A percentile compares a stretch with the other conserved stretches of the same genome.
Conservation (phyloP, 2,888 invertebrate species). For the Artemia sinica region DNA sequence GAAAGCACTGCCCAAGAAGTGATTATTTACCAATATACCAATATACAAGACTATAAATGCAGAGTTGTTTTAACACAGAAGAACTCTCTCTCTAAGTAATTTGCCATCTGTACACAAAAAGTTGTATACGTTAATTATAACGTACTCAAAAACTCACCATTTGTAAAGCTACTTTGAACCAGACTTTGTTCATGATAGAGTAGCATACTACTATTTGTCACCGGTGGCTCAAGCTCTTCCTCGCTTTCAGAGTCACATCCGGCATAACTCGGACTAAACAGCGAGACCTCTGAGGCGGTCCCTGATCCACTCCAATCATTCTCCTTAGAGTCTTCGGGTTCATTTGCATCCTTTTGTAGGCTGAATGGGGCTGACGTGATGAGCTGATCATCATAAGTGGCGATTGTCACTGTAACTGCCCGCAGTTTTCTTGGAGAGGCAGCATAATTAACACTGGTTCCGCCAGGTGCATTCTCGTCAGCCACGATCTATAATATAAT, state of each 20-base stretch:
- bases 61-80: no score
- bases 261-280: background rate
- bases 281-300: background rate
- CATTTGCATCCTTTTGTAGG: background rate
- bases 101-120: no score
- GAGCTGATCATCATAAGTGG: conserved; percentile 1
- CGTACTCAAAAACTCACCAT: no score
- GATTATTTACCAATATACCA: no score
- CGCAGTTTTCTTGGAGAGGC: background rate
- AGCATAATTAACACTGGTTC: background rate
- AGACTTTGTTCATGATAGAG: no score
- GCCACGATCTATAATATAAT: background rate
- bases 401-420: conserved; percentile 5
- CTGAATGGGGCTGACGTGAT: background rate
- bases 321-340: background rate
- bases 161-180: no score
- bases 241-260: conserved; percentile 1
- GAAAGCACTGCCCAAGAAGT: no score
- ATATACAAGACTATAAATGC: no score
- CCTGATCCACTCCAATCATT: background rate
- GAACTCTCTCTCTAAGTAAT: no score
- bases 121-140: no score
- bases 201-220: no score
- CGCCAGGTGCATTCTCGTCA: background rate
- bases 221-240: conserved; percentile 3